phyloP scores from a whole-genome alignment of 2,888 invertebrate genomes.

The Byasa hedistus region DNA sequence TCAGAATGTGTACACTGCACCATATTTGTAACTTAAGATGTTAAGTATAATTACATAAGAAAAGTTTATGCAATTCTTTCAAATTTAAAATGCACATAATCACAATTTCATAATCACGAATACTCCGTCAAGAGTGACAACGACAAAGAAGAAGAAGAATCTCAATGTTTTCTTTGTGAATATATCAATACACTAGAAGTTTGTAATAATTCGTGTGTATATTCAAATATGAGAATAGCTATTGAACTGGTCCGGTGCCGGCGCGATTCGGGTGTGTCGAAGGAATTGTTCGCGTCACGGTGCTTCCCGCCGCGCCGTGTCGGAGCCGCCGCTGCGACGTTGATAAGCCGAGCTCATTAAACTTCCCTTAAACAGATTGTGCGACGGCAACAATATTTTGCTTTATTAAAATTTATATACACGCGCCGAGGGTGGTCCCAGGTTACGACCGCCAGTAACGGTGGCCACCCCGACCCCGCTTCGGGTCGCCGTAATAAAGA shows the following conservation, averaged over 20 bases:
- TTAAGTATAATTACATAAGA: too few relatives aligned
- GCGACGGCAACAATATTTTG: constrained; percentile 42
- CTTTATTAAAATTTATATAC: constrained; percentile 62
- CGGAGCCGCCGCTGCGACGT: not conserved
- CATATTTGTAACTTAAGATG: too few relatives aligned
- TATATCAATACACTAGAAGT: too few relatives aligned
- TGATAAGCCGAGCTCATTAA: constrained; percentile 20
- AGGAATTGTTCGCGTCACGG: constrained; percentile 15
- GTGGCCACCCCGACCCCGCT: constrained; percentile 46
- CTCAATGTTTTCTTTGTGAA: too few relatives aligned
- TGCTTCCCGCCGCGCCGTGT: not conserved
- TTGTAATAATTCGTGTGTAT: not conserved
- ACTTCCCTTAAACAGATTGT: constrained; percentile 17
- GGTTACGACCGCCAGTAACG: constrained; percentile 61
- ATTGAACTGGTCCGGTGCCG: not conserved
- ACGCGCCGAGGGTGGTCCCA: constrained; percentile 51
- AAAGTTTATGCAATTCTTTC: too few relatives aligned
- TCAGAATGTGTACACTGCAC: too few relatives aligned
- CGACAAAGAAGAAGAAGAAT: too few relatives aligned
- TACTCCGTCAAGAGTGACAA: too few relatives aligned
- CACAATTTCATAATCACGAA: too few relatives aligned
- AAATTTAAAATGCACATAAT: too few relatives aligned
- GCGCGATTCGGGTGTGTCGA: constrained; percentile 6
- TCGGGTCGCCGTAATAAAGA: constrained; percentile 57
- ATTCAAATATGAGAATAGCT: not conserved